These are phyloP conservation scores for Guaruba guarouba DNA, from an alignment of 2,113 vertebrate genomes.

Conservation along the genomic window DNA sequence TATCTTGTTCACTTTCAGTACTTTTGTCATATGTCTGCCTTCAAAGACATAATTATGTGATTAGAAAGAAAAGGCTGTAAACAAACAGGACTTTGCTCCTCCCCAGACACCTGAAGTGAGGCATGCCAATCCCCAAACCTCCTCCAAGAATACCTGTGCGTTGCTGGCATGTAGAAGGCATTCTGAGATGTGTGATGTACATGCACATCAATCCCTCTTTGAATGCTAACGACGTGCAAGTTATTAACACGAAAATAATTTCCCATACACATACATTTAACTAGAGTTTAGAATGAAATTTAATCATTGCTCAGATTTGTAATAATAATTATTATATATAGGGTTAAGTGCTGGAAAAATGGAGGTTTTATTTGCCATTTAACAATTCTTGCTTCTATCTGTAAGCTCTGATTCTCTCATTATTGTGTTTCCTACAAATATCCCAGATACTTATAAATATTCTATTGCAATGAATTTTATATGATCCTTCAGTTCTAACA, in stretches of 20 bases:
- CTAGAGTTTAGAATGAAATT: not conserved
- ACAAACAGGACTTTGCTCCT: conserved; percentile 59
- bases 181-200: not conserved
- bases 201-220: not conserved
- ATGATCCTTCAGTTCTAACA: conserved; percentile 67
- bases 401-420: conserved; percentile 54
- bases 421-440: conserved; percentile 69
- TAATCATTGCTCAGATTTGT: conserved; percentile 5
- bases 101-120: not conserved
- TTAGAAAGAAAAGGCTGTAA: conserved; percentile 69
- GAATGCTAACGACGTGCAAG: not conserved
- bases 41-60: conserved; percentile 67
- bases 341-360: conserved; percentile 52
- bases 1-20: conserved; percentile 61
- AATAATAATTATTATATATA: conserved; percentile 22
- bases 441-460: conserved; percentile 69
- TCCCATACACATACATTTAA: not conserved
- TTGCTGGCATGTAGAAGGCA: not conserved
- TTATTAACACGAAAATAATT: not conserved
- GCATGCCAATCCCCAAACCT: not conserved
- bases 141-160: not conserved
- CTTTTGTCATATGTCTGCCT: conserved; percentile 49
- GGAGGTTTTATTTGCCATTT: conserved; percentile 37
- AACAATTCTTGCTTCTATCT: conserved; percentile 42
- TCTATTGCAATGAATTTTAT: conserved; percentile 70